Evolutionary conservation across 2,797 vertebrate genomes (phyloP).

Genomic region (Arremon aurantiirostris): DNA sequence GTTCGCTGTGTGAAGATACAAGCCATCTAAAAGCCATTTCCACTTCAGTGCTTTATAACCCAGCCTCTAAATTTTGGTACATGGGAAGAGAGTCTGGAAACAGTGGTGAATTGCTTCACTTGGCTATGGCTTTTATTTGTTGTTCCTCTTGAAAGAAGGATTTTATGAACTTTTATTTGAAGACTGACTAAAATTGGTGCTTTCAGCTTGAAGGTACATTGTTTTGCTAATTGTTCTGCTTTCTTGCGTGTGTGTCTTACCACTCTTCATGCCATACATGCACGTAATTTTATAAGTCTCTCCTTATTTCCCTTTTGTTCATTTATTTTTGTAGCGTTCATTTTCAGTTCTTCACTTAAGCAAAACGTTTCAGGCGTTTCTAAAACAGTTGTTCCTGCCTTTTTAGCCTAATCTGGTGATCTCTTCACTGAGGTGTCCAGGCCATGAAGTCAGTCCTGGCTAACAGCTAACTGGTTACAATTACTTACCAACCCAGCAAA

Average conservation of each 20-base stretch:
- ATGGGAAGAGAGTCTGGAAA: neutral
- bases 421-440: neutral
- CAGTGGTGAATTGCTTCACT: neutral
- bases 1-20: accelerated
- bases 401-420: neutral
- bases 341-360: neutral
- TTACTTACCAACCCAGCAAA: neutral
- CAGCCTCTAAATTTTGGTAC: neutral
- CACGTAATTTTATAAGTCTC: neutral
- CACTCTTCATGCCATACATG: neutral
- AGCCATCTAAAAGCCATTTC: neutral
- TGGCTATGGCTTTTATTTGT: neutral
- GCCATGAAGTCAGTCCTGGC: neutral
- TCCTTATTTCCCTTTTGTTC: neutral
- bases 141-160: neutral
- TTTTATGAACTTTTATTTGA: neutral
- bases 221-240: neutral
- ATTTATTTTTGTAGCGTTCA: neutral
- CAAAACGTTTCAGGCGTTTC: neutral
- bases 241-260: neutral
- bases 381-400: neutral
- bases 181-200: neutral
- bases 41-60: neutral
- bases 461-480: neutral
- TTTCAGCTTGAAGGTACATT: neutral